A percentile compares a stretch with the other conserved stretches of the same genome.
Conservation (phyloP, 2,797 vertebrate species). For the Muraenolepis orangiensis region DNA sequence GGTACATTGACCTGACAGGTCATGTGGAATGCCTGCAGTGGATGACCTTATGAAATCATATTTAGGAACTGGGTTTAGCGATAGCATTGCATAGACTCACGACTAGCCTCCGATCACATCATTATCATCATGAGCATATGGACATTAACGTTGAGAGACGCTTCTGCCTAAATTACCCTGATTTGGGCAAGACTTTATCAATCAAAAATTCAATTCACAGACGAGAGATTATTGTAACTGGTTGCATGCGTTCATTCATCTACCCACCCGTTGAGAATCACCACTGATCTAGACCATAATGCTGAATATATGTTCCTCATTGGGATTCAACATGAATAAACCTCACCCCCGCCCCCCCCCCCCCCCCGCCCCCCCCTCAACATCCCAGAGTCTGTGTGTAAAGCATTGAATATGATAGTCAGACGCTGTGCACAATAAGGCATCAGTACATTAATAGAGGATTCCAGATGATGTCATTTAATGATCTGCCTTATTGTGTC, state of each 20-base stretch:
- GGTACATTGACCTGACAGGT: neutral
- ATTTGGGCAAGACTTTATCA: neutral
- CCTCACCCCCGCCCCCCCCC: too few species aligned
- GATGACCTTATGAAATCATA: neutral
- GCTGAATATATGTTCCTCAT: neutral
- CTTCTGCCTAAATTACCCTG: neutral
- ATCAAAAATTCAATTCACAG: neutral
- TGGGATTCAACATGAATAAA: too few species aligned
- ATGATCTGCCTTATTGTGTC: slow-evolving; percentile 3
- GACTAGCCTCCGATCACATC: neutral
- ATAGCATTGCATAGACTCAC: neutral
- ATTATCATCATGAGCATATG: neutral
- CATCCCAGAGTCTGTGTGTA: neutral
- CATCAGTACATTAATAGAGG: slow-evolving; percentile 1
- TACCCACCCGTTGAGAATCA: too few species aligned
- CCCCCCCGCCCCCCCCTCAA: neutral
- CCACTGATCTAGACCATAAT: neutral
- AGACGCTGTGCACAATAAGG: neutral
- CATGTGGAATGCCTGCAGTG: neutral
- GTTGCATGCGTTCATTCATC: neutral
- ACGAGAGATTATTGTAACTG: neutral
- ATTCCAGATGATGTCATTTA: neutral
- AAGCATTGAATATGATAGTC: neutral
- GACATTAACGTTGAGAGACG: neutral
- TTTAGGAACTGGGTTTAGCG: neutral